Percentiles rank a stretch among this genome's conserved stretches.
phyloP scores from a whole-genome alignment of 2,797 vertebrate species.

The Acanthurus lineatus region DNA sequence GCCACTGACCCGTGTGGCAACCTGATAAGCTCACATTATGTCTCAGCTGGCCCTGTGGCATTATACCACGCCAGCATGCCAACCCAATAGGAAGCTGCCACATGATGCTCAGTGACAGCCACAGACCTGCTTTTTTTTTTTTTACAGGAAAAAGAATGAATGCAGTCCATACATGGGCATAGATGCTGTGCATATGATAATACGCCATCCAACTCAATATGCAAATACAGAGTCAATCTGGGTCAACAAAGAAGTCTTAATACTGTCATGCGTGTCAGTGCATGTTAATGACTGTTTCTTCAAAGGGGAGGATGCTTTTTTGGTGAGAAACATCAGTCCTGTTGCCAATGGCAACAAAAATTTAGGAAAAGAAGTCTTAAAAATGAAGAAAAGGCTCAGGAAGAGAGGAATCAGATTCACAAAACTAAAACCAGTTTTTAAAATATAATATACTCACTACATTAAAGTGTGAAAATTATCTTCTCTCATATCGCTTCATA shows the following conservation, averaged over 20 bases:
- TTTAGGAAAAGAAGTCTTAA: slow-evolving; percentile 2
- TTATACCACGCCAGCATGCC: slow-evolving; percentile 65
- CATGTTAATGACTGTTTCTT: slow-evolving; percentile 55
- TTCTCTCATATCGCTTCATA: background rate
- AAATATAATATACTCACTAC: background rate
- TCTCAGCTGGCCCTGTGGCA: slow-evolving; percentile 73
- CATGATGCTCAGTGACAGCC: slow-evolving; percentile 71
- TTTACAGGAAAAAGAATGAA: slow-evolving; percentile 31
- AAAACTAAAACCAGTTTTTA: background rate
- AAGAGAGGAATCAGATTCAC: slow-evolving; percentile 17
- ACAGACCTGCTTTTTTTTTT: slow-evolving; percentile 47
- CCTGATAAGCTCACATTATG: slow-evolving; percentile 84
- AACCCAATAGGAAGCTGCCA: slow-evolving; percentile 70
- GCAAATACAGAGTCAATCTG: slow-evolving; percentile 58
- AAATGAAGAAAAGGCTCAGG: background rate
- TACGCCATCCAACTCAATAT: slow-evolving; percentile 56
- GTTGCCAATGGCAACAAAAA: slow-evolving; percentile 52
- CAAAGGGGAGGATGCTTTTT: slow-evolving; percentile 44
- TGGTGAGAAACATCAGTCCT: slow-evolving; percentile 39
- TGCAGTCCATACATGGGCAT: slow-evolving; percentile 71
- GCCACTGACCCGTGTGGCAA: slow-evolving; percentile 80
- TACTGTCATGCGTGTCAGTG: slow-evolving; percentile 37
- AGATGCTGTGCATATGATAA: slow-evolving; percentile 29
- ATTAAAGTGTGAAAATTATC: background rate
- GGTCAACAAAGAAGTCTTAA: slow-evolving; percentile 59